These are phyloP conservation scores for Tetramorium parvispinum DNA, from an alignment of 1,140 invertebrate genomes.

Conservation along the genomic window DNA sequence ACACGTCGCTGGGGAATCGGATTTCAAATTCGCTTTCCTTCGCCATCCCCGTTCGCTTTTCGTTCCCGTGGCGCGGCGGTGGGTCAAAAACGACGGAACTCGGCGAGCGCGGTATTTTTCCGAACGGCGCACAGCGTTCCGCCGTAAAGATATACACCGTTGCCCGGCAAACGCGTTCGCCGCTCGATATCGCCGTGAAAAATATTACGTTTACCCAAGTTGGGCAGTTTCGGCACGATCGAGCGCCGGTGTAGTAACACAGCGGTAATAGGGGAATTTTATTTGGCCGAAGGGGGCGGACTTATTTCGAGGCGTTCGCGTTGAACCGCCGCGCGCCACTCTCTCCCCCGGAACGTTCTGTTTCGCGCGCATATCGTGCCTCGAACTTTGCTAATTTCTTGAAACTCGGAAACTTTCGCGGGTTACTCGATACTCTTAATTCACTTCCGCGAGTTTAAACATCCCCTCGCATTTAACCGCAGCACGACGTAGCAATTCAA, in stretches of 20 bases:
- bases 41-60: not conserved
- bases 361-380: conserved; percentile 54
- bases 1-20: conserved; percentile 8
- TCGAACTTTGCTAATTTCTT: conserved; percentile 75
- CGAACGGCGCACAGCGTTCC: not conserved
- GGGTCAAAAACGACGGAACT: not conserved
- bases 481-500: conserved; percentile 71
- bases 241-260: not conserved
- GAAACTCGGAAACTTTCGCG: conserved; percentile 71
- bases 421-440: conserved; percentile 77
- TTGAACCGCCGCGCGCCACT: conserved; percentile 45
- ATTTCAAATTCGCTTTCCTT: conserved; percentile 35
- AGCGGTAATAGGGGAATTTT: conserved; percentile 60
- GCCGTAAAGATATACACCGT: not conserved
- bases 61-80: not conserved
- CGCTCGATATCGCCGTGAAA: conserved; percentile 37
- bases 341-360: not conserved
- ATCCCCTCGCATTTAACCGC: conserved; percentile 72
- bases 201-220: conserved; percentile 54
- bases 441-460: conserved; percentile 75
- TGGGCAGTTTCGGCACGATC: conserved; percentile 10
- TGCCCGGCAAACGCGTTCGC: not conserved
- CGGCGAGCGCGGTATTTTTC: not conserved
- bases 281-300: conserved; percentile 50
- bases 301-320: conserved; percentile 66